Conservation (phyloP, 2,113 vertebrate species). For the Sigmodon hispidus region DNA sequence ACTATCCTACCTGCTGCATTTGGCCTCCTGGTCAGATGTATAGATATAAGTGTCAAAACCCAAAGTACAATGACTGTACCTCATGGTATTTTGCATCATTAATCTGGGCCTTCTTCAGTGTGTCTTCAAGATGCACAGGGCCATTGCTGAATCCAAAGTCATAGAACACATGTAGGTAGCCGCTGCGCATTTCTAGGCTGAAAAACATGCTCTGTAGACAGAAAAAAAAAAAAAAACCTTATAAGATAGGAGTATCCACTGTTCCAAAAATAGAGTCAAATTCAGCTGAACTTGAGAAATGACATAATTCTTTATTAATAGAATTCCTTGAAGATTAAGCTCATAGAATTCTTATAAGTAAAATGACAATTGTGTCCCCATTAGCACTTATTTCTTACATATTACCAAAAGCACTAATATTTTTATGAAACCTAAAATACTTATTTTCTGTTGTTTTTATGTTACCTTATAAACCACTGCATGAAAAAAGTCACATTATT, state of each 20-base stretch:
- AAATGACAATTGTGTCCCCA: slow-evolving; percentile 24
- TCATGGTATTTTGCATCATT: slow-evolving; percentile 98
- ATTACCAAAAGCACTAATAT: not conserved
- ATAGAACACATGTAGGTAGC: slow-evolving; percentile 92
- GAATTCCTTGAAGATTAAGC: slow-evolving; percentile 23
- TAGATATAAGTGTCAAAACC: not conserved
- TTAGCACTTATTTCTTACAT: slow-evolving; percentile 33
- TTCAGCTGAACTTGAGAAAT: slow-evolving; percentile 43
- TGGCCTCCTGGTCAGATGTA: not conserved
- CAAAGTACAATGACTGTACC: slow-evolving; percentile 82
- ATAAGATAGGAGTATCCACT: not conserved
- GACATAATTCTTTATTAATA: not conserved
- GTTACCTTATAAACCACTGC: not conserved
- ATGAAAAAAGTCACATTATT: slow-evolving; percentile 4
- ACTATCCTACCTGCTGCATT: not conserved
- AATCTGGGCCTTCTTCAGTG: slow-evolving; percentile 91
- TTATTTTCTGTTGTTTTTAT: not conserved
- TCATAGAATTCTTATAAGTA: slow-evolving; percentile 28
- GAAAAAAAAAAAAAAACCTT: slow-evolving; percentile 66
- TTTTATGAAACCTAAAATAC: not conserved
- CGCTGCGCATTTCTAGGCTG: slow-evolving; percentile 93
- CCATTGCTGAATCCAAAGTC: slow-evolving; percentile 94
- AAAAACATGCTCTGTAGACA: slow-evolving; percentile 92
- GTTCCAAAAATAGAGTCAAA: rapidly evolving
- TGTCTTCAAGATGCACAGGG: slow-evolving; percentile 90